Evolutionary conservation across 2,113 vertebrate genomes (phyloP).

Genomic region (Tragelaphus scriptus): DNA sequence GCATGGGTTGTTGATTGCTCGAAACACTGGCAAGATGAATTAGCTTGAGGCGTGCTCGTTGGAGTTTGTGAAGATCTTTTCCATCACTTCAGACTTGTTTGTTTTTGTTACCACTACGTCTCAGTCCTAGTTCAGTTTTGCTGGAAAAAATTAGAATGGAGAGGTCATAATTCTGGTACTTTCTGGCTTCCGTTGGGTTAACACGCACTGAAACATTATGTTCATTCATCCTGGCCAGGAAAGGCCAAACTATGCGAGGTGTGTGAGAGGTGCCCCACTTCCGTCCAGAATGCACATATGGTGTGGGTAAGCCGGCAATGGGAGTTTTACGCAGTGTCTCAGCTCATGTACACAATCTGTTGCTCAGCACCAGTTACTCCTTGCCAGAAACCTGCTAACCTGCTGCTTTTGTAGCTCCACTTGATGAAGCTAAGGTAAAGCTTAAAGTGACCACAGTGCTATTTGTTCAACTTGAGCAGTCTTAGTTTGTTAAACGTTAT

Average conservation of each 20-base stretch:
- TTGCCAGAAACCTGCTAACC: conserved; percentile 40
- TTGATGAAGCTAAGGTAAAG: conserved; percentile 36
- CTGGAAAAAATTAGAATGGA: neutral
- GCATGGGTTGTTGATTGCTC: neutral
- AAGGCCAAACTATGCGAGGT: conserved; percentile 1
- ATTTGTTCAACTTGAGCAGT: neutral
- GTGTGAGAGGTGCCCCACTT: conserved; percentile 21
- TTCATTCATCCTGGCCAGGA: conserved; percentile 24
- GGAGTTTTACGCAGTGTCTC: conserved; percentile 49
- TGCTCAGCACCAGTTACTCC: conserved; percentile 55
- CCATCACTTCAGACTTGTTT: neutral
- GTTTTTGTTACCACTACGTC: neutral
- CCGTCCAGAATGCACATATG: conserved; percentile 55
- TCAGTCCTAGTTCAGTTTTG: conserved; percentile 37
- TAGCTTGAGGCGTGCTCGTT: neutral
- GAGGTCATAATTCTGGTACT: conserved; percentile 23
- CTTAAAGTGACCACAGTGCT: conserved; percentile 41
- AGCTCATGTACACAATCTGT: conserved; percentile 42
- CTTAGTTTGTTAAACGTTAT: conserved; percentile 21
- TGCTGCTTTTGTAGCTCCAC: conserved; percentile 51
- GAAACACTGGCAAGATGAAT: neutral
- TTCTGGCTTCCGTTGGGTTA: conserved; percentile 30
- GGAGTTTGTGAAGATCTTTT: neutral
- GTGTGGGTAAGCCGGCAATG: conserved; percentile 26
- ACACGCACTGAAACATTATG: neutral